Base-by-base conservation (phyloP, 2,797 vertebrate genomes). In the Enteromius viviparus region DNA sequence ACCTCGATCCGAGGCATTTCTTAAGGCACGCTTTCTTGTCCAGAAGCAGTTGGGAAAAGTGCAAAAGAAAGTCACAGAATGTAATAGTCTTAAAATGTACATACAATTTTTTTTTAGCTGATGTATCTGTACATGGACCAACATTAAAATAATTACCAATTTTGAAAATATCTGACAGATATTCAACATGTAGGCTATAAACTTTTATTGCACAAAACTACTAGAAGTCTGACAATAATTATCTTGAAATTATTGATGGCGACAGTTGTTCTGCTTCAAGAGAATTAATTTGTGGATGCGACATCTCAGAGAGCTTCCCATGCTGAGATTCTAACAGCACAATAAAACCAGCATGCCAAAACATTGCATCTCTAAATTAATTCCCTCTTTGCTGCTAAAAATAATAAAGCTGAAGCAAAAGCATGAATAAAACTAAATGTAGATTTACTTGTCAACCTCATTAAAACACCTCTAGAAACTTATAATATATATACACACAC, bases 21-120 rank as follows among this genome's bases (percentile, higher is more conserved):
- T 49, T 65, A n/a, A 78, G 17, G 55, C 8, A 45, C 40, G 62
- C 37, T 45, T 29, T 64, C n/a, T 45, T 77, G 76, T 47, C 45
- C 9, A 64, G 75, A 47, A 78, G 55, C 23, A 49, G 60, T 32
- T 19, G 40, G 14, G 29, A 15, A 26, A 10, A 64, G 3, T 29
- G 40, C 76, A 77, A 32, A 26, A 26, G 23, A 77, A 77, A 12
- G 58, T 23, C 55, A 76, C 12, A 23, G 3, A 58, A 76, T 26
- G 34, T 12, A 34, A 14, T 14, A 12, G 11, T 32, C 17, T 49
- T 21, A 72, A 51, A 2, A 51, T 71, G 23, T 26, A 26, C 26
- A 26, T 26, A 26, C 1, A 26, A 26, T 26, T 26, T 26, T 26
- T 26, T 26, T 26, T 26, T 26, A 26, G 26, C 42, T 47, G 3